Percentiles rank a stretch among this genome's conserved stretches.
Evolutionary conservation across 2,797 vertebrate species (phyloP).

Genomic region (Eidolon dupreanum): DNA sequence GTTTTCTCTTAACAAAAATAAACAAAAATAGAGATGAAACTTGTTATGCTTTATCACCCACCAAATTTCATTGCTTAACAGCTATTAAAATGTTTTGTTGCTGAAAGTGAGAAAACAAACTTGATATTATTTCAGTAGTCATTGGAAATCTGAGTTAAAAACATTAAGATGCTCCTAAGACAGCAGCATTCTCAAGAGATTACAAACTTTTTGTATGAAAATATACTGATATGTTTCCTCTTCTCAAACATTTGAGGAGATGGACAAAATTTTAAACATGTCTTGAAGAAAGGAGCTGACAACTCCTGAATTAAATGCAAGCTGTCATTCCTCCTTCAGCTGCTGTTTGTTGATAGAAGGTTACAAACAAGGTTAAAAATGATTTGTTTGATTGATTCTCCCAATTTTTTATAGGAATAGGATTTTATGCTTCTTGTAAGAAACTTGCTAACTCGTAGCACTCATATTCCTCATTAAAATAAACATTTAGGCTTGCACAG

Average conservation of each 20-base stretch:
- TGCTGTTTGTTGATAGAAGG: slow-evolving; percentile 68
- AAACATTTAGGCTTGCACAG: background rate
- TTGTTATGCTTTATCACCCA: slow-evolving; percentile 2
- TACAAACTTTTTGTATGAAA: slow-evolving; percentile 77
- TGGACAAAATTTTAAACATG: slow-evolving; percentile 73
- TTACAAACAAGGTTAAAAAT: slow-evolving; percentile 62
- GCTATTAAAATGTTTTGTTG: slow-evolving; percentile 56
- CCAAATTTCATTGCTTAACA: background rate
- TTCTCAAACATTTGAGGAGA: slow-evolving; percentile 78
- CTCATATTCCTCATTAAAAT: slow-evolving; percentile 17
- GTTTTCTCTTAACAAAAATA: slow-evolving; percentile 14
- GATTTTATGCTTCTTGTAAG: background rate
- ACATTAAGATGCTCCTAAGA: slow-evolving; percentile 65
- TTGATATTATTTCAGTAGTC: slow-evolving; percentile 58
- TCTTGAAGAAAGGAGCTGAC: slow-evolving; percentile 66
- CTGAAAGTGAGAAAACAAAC: slow-evolving; percentile 54
- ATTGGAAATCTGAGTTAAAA: slow-evolving; percentile 62
- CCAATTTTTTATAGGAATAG: background rate
- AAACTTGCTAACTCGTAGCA: slow-evolving; percentile 36
- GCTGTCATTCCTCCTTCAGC: slow-evolving; percentile 55
- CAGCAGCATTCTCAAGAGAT: slow-evolving; percentile 72
- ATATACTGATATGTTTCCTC: slow-evolving; percentile 59
- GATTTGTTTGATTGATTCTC: slow-evolving; percentile 59
- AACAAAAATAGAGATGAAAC: slow-evolving; percentile 6
- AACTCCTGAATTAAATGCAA: slow-evolving; percentile 75